Base-by-base conservation (phyloP, 1,140 invertebrate genomes). In the Prorops nasuta region DNA sequence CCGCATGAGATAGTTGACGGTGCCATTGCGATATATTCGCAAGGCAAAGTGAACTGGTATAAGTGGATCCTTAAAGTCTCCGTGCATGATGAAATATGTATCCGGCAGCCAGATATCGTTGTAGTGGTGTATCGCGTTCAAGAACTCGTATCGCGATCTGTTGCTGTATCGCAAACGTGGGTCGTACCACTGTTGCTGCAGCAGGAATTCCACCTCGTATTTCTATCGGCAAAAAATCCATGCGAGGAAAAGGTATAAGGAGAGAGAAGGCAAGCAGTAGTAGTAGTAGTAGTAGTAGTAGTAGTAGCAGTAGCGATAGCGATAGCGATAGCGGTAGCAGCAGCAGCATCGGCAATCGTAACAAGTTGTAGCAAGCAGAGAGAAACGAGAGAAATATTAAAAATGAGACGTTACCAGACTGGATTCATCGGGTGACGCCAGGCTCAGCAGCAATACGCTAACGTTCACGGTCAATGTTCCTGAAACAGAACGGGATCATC, bases 31-130 rank as follows among this genome's bases (percentile, higher is more conserved):
- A 74, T 87, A 93, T 68, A 96, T 92, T 65, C 90, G 83, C 65
- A 95, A 82, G 50, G 91, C 89, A 64, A 95, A 92, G 80, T 94
- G 90, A 70, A 91, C 87, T 36, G 91, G 92, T 72, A 91, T 91
- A 63, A 94, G 85, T 28, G 91, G 90, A 76, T 92, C 88, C 80
- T 94, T 93, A 77, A 94, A 94, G 74, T 94, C 91, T 47, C 92
- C 92, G 76, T 94, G 92, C 88, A 94, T 94, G 70, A 94, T 94
- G 80, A 94, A 94, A 76, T 94, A 94, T 18, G 91, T 94, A 76
- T 95, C 92, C 35, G 92, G 92, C 58, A 93, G 82, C 92, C 92
- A 95, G 66, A 95, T 88, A 63, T 90, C 84, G 64, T 90, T 84
- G 77, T 91, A 87, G 75, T 94, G 91, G 70, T 93, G 91, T 54